phyloP scores from a whole-genome alignment of 1,140 invertebrate genomes.

The Idris sp. region DNA sequence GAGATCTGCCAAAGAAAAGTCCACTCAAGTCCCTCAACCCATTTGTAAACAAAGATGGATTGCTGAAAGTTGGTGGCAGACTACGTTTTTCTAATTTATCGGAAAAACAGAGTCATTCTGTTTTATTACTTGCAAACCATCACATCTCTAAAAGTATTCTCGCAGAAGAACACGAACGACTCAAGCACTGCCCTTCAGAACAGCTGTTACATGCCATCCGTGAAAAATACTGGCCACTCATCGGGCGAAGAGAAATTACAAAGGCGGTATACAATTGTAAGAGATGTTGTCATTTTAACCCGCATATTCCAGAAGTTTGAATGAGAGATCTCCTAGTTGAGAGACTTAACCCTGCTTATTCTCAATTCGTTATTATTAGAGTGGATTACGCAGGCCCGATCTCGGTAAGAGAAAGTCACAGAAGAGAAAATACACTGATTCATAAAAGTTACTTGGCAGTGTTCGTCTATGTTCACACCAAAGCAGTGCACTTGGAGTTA shows the following conservation, averaged over 20 bases:
- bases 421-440: conserved; percentile 14
- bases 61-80: conserved; percentile 2
- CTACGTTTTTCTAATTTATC: not conserved
- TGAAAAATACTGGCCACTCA: conserved; percentile 51
- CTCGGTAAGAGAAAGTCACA: conserved; percentile 38
- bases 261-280: conserved; percentile 47
- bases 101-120: conserved; percentile 70
- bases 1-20: not conserved
- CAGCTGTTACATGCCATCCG: conserved; percentile 51
- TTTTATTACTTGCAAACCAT: conserved; percentile 66
- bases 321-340: too few relatives aligned
- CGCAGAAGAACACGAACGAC: conserved; percentile 60
- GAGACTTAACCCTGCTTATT: too few relatives aligned
- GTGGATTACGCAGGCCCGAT: conserved; percentile 68
- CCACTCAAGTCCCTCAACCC: not conserved
- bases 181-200: conserved; percentile 69
- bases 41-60: not conserved
- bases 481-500: conserved; percentile 1
- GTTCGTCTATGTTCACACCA: not conserved
- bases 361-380: conserved; percentile 62
- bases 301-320: conserved; percentile 60
- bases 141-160: conserved; percentile 68
- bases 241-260: conserved; percentile 54
- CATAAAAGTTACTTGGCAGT: not conserved
- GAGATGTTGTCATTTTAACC: conserved; percentile 63